Conservation (phyloP, 2,113 vertebrate species). For the Triplophysa rosa region DNA sequence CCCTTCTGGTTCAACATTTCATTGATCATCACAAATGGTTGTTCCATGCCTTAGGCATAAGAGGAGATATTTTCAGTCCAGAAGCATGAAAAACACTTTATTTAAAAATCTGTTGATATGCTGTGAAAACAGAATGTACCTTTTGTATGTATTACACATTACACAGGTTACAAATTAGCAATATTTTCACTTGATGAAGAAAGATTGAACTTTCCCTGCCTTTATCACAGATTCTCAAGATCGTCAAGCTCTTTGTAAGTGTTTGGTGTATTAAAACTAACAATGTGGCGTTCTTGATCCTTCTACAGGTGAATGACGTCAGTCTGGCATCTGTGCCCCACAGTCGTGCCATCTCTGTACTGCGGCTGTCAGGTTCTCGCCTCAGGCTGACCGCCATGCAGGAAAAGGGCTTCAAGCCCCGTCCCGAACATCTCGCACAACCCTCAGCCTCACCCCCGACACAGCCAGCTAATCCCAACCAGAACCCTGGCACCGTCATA, state of each 20-base stretch:
- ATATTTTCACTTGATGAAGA: neutral
- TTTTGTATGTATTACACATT: neutral
- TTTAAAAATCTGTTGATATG: slow-evolving; percentile 25
- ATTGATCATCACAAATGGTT: slow-evolving; percentile 43
- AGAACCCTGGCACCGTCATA: slow-evolving; percentile 72
- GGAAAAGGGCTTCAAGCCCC: slow-evolving; percentile 86
- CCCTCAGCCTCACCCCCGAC: slow-evolving; percentile 57
- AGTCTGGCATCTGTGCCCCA: slow-evolving; percentile 85
- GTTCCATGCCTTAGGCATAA: slow-evolving; percentile 14
- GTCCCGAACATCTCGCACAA: slow-evolving; percentile 58
- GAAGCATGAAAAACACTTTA: slow-evolving; percentile 18
- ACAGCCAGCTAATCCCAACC: slow-evolving; percentile 51
- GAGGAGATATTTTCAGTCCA: neutral
- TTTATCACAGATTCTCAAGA: too few species aligned
- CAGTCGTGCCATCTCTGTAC: slow-evolving; percentile 77
- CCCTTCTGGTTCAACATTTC: slow-evolving; percentile 28
- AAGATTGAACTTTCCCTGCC: too few species aligned
- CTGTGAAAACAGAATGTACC: neutral
- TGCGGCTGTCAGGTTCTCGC: slow-evolving; percentile 75
- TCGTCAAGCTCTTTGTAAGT: too few species aligned
- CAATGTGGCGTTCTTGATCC: slow-evolving; percentile 5
- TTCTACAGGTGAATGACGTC: slow-evolving; percentile 82
- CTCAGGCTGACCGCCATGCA: slow-evolving; percentile 85
- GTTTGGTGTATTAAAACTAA: neutral
- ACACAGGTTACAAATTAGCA: too few species aligned